A percentile compares a stretch with the other conserved stretches of the same genome.
Evolutionary conservation across 2,797 vertebrate genomes (phyloP).

Genomic region (Muscicapa striata): DNA sequence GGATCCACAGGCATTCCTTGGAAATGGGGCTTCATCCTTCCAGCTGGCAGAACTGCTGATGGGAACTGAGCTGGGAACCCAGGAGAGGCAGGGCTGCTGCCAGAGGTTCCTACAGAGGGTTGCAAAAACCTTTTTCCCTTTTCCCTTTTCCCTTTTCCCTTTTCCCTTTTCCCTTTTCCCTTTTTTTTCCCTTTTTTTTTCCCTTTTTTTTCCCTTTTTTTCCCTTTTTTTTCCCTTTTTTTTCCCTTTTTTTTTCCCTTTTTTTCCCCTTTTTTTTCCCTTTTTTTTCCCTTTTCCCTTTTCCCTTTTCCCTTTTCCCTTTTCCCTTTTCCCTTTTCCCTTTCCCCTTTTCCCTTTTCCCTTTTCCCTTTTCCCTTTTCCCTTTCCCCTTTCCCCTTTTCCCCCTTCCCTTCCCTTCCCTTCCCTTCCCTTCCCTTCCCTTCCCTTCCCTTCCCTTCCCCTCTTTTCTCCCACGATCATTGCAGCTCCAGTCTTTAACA

Average conservation of each 20-base stretch:
- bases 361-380: fast-evolving
- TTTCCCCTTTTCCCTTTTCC: too few relatives aligned
- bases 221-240: too few relatives aligned
- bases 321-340: fast-evolving
- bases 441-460: fast-evolving
- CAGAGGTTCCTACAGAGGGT: background rate
- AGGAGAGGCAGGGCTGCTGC: background rate
- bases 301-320: fast-evolving
- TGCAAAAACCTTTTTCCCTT: background rate
- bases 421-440: fast-evolving
- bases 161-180: too few relatives aligned
- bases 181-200: too few relatives aligned
- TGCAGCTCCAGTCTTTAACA: background rate
- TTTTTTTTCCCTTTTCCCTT: too few relatives aligned
- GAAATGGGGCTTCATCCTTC: background rate
- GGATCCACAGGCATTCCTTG: background rate
- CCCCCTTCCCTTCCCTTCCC: too few relatives aligned
- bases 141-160: fast-evolving
- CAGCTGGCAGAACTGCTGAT: background rate
- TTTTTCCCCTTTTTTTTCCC: fast-evolving
- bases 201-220: too few relatives aligned
- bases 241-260: fast-evolving
- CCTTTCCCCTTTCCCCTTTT: too few relatives aligned
- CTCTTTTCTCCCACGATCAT: background rate
- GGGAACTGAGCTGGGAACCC: background rate